These are phyloP conservation scores for Tanaodytes sp. DNA, from an alignment of 2,888 invertebrate genomes.

Conservation along the genomic window DNA sequence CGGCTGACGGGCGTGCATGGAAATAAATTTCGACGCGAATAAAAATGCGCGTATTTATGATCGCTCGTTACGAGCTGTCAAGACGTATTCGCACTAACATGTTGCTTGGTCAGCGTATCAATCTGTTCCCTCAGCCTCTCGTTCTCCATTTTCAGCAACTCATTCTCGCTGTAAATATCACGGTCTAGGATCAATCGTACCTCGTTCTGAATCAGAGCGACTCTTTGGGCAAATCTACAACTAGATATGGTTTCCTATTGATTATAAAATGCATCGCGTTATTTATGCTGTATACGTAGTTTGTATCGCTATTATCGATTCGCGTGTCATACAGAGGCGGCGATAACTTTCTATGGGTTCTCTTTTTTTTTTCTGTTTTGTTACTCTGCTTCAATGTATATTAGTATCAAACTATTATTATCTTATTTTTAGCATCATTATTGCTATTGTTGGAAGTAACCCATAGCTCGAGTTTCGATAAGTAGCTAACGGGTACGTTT, in stretches of 20 bases:
- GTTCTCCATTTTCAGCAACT: conserved; percentile 71
- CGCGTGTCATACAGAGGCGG: conserved; percentile 13
- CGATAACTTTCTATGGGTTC: conserved; percentile 17
- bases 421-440: too few species aligned
- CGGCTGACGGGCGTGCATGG: too few species aligned
- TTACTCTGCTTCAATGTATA: too few species aligned
- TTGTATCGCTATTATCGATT: conserved; percentile 29
- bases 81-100: conserved; percentile 40
- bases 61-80: conserved; percentile 8
- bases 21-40: too few species aligned
- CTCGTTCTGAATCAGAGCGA: conserved; percentile 74
- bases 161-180: conserved; percentile 72
- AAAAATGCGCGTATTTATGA: conserved; percentile 13
- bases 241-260: conserved; percentile 75
- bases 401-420: too few species aligned
- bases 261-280: conserved; percentile 49
- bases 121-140: conserved; percentile 68
- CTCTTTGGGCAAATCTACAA: conserved; percentile 76
- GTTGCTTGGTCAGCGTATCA: conserved; percentile 57
- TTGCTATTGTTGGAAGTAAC: too few species aligned
- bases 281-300: conserved; percentile 28
- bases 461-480: too few species aligned
- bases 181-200: conserved; percentile 71
- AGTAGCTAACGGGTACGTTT: too few species aligned
- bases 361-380: not conserved